Evolutionary conservation across 1,140 invertebrate species (phyloP).

Genomic region (Aleiodes sp.): DNA sequence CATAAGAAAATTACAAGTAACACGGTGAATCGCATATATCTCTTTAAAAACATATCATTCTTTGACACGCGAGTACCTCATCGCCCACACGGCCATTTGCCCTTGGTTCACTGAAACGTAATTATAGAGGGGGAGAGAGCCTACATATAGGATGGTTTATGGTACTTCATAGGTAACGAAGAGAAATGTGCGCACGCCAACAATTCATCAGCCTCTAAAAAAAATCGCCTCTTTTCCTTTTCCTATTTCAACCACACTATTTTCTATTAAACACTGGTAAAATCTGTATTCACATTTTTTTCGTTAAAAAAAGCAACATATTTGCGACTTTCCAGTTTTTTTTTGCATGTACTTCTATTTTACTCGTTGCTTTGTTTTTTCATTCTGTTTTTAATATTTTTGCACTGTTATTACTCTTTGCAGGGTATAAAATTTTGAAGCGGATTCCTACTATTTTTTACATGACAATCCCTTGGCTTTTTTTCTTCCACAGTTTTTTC

Average conservation of each 20-base stretch:
- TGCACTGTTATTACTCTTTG: too few species aligned
- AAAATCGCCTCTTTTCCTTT: too few species aligned
- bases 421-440: too few species aligned
- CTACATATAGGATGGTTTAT: conserved; percentile 3
- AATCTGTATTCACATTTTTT: too few species aligned
- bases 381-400: too few species aligned
- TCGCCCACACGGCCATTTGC: background rate
- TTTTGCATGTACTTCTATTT: too few species aligned
- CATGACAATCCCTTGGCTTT: too few species aligned
- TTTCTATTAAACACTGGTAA: background rate
- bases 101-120: background rate
- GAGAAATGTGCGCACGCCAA: background rate
- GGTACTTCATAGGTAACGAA: conserved; percentile 1
- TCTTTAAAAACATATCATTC: conserved; percentile 1
- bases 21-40: background rate
- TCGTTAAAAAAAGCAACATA: too few species aligned
- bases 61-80: background rate
- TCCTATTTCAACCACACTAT: background rate
- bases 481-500: too few species aligned
- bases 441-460: too few species aligned
- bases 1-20: background rate
- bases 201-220: background rate
- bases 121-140: background rate
- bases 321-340: too few species aligned
- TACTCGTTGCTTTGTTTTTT: too few species aligned